Conservation (phyloP, 2,113 vertebrate species). For the Gymnobelideus leadbeateri region DNA sequence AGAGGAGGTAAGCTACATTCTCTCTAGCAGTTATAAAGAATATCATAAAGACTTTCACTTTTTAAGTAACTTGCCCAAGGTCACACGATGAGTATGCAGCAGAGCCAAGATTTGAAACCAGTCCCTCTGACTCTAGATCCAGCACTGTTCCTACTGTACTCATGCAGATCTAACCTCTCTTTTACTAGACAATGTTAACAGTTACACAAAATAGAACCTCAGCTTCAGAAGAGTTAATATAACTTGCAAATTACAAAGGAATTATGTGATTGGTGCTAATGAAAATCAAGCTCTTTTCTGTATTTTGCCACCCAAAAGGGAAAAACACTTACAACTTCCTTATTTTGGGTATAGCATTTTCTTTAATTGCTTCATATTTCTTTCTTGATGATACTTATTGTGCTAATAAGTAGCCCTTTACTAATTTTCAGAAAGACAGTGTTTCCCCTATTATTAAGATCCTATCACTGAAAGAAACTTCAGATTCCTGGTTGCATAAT, state of each 20-base stretch:
- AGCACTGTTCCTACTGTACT: too few species aligned
- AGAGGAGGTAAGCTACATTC: neutral
- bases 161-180: too few species aligned
- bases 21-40: neutral
- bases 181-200: too few species aligned
- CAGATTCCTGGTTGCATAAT: conserved; percentile 39
- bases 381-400: neutral
- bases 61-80: neutral
- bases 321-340: conserved; percentile 42
- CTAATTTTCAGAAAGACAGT: conserved; percentile 17
- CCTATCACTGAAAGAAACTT: neutral
- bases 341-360: conserved; percentile 8
- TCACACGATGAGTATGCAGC: neutral
- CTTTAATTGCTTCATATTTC: conserved; percentile 28
- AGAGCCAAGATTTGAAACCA: too few species aligned
- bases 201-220: too few species aligned
- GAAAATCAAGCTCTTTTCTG: too few species aligned
- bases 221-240: too few species aligned
- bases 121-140: too few species aligned
- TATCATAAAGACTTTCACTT: neutral
- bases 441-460: neutral
- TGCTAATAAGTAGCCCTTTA: neutral
- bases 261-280: too few species aligned
- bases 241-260: too few species aligned
- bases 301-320: too few species aligned